Evolutionary conservation across 2,113 vertebrate species (phyloP).

Genomic region (Salvator merianae): DNA sequence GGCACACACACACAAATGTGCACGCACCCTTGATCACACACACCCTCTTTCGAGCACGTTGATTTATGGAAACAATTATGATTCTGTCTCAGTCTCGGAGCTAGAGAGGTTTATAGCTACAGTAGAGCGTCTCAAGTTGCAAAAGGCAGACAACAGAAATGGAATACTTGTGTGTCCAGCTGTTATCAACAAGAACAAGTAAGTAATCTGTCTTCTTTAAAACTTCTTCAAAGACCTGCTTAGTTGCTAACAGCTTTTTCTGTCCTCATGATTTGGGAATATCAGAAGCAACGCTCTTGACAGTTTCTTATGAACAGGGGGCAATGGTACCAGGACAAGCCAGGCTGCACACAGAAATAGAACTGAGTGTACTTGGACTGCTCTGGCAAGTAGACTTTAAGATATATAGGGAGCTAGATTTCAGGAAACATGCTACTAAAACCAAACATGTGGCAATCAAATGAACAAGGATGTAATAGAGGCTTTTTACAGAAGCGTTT

Average conservation of each 20-base stretch:
- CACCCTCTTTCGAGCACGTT: constrained; percentile 76
- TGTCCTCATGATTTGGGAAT: constrained; percentile 39
- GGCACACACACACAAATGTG: constrained; percentile 60
- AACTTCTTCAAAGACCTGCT: constrained; percentile 56
- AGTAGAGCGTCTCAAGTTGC: constrained; percentile 79
- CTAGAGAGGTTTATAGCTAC: constrained; percentile 81
- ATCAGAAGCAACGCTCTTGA: constrained; percentile 47
- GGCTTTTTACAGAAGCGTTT: constrained; percentile 45
- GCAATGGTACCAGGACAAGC: constrained; percentile 40
- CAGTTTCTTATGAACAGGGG: constrained; percentile 44
- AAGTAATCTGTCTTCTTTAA: constrained; percentile 82
- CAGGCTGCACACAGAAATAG: constrained; percentile 55
- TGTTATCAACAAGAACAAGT: constrained; percentile 85
- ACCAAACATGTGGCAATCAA: constrained; percentile 46
- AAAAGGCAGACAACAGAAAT: constrained; percentile 81
- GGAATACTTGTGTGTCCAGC: constrained; percentile 78
- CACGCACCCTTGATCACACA: constrained; percentile 63
- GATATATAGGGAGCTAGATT: constrained; percentile 64
- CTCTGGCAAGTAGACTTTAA: constrained; percentile 63
- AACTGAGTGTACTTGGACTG: constrained; percentile 51
- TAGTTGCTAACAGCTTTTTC: constrained; percentile 64
- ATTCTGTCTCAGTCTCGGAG: constrained; percentile 82
- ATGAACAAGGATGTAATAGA: constrained; percentile 23
- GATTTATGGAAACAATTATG: constrained; percentile 90
- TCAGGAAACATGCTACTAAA: constrained; percentile 53